A percentile compares a stretch with the other conserved stretches of the same genome.
phyloP scores from a whole-genome alignment of 2,888 invertebrate genomes.

The Rotaria socialis region DNA sequence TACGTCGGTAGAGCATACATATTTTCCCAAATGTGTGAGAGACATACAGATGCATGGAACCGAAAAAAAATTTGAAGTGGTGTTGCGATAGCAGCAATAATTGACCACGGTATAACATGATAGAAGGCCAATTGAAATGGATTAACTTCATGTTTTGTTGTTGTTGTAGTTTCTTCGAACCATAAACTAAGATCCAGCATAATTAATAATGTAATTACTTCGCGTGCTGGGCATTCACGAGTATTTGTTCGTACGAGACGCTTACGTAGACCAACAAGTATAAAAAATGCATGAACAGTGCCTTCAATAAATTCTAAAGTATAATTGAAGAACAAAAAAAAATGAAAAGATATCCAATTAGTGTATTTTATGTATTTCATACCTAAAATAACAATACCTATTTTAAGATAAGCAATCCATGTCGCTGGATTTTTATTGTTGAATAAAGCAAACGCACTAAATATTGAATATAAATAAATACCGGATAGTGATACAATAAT shows the following conservation, averaged over 20 bases:
- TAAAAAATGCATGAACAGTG: constrained; percentile 23
- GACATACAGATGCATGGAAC: constrained; percentile 46
- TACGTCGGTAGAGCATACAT: background rate
- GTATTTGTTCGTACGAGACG: background rate
- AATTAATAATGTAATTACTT: constrained; percentile 42
- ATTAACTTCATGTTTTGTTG: constrained; percentile 44
- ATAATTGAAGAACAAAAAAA: background rate
- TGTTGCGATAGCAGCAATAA: constrained; percentile 39
- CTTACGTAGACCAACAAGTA: constrained; percentile 11
- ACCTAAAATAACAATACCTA: constrained; percentile 32
- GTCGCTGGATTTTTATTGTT: background rate
- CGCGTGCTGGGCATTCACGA: constrained; percentile 39
- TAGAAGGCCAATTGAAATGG: constrained; percentile 43
- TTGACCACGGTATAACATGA: constrained; percentile 45
- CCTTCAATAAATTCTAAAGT: constrained; percentile 34
- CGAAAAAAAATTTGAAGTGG: constrained; percentile 46
- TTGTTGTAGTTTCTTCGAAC: constrained; percentile 43
- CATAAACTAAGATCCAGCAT: constrained; percentile 42
- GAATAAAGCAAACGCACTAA: constrained; percentile 12
- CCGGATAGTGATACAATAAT: constrained; percentile 8
- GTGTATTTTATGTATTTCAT: background rate
- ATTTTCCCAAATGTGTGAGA: constrained; percentile 47
- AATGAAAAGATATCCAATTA: background rate
- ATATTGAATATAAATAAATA: constrained; percentile 31
- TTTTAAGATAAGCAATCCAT: constrained; percentile 37